Evolutionary conservation across 2,797 vertebrate species (phyloP).

Genomic region (Hybognathus amarus): DNA sequence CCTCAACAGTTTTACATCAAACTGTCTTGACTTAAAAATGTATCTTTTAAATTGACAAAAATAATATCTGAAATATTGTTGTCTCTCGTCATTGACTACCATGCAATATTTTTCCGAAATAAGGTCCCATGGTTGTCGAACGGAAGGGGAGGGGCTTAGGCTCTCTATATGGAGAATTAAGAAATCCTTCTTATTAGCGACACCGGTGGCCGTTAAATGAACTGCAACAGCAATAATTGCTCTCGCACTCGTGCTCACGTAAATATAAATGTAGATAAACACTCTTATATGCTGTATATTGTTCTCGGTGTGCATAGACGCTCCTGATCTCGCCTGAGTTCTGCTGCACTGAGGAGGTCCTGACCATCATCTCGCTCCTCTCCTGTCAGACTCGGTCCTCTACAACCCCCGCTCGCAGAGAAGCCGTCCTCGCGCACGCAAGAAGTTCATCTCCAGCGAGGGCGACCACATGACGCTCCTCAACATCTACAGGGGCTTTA

Average conservation of each 20-base stretch:
- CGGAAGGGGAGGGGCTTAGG: no score
- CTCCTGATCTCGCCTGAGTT: conserved; percentile 90
- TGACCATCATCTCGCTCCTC: conserved; percentile 90
- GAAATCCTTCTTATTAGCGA: not conserved
- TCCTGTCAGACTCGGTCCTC: conserved; percentile 94
- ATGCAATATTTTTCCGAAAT: no score
- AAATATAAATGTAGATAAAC: no score
- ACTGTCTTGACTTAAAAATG: no score
- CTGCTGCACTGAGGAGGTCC: conserved; percentile 91
- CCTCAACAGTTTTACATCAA: no score
- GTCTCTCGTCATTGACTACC: no score
- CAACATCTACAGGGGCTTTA: conserved; percentile 90
- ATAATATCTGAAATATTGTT: no score
- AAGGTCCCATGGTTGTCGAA: no score
- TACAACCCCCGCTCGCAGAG: conserved; percentile 87
- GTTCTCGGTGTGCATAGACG: conserved; percentile 78
- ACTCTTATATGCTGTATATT: not conserved
- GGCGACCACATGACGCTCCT: conserved; percentile 94
- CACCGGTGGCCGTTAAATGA: not conserved
- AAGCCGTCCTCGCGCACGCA: conserved; percentile 88
- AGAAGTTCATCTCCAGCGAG: conserved; percentile 92
- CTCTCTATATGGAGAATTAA: not conserved
- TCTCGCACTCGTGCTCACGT: no score
- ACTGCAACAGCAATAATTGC: not conserved
- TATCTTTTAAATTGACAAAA: no score